Conservation (phyloP, 2,113 vertebrate genomes). For the Hirundichthys speculiger region DNA sequence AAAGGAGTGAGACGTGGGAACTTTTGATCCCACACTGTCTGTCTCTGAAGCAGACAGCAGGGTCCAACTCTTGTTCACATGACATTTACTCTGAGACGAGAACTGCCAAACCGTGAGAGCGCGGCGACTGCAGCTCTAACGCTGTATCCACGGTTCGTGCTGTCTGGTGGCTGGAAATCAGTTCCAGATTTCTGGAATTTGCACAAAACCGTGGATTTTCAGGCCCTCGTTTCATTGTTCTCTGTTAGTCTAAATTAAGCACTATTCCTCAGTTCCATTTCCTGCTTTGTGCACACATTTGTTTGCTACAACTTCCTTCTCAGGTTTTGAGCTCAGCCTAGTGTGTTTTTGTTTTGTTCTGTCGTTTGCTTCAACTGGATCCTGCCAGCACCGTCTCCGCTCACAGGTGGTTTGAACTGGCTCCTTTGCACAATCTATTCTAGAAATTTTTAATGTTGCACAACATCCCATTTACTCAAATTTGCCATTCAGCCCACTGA, state of each 20-base stretch:
- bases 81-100: constrained; percentile 35
- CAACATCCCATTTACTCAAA: constrained; percentile 30
- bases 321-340: constrained; percentile 54
- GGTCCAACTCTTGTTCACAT: neutral
- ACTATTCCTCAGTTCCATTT: constrained; percentile 53
- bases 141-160: neutral
- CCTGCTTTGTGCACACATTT: constrained; percentile 60
- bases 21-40: constrained; percentile 61
- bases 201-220: neutral
- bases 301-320: constrained; percentile 62
- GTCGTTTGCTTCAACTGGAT: neutral
- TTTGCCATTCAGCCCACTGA: constrained; percentile 33
- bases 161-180: neutral
- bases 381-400: neutral
- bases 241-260: constrained; percentile 58
- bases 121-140: neutral
- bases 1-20: constrained; percentile 11
- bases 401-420: neutral
- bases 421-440: neutral
- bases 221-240: constrained; percentile 19
- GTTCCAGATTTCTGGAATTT: neutral
- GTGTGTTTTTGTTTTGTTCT: constrained; percentile 35
- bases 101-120: neutral
- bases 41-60: constrained; percentile 3
- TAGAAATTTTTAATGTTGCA: constrained; percentile 48